Evolutionary conservation across 2,888 invertebrate genomes (phyloP), one percentile per base, ranked within the genome.

Genomic region (Lochmaea capreae): DNA sequence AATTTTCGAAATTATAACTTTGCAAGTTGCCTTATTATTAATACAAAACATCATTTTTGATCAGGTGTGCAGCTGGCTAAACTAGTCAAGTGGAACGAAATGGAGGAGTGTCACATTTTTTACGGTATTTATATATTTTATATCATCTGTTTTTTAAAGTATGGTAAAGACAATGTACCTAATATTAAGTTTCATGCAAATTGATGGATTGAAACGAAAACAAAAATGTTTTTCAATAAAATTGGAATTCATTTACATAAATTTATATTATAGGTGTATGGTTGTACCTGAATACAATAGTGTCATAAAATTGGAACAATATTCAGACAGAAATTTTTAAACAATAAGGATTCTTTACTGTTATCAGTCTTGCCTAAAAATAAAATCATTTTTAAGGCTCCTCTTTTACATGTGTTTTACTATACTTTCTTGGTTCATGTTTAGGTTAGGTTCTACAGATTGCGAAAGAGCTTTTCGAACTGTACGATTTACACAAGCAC

Each of bases 1-100:
- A 33, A 33, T 33, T 33, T 33, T 33, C 33, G 33, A 33, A 49
- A 14, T n/a, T 6, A 49, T 49, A 14, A 49, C n/a, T 49, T 49
- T 49, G n/a, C n/a, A 49, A 49, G 14, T 14, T 14, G n/a, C 49
- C n/a, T 49, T 49, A 49, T 49, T 49, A 49, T 49, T 49, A 49
- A 58, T 58, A 58, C 58, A 58, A 58, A 58, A 58, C 22, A 58
- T 26, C 11, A 18, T 14, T 58, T 58, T 58, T 22, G 18, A 58
- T 26, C 58, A 22, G 58, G 18, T 26, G 26, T 22, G 58, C 58
- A 58, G 58, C 22, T 11, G 58, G 12, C 26, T 11, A 26, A 58
- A 26, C 11, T 10, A 12, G 26, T 58, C 58, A 58, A 58, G 26
- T 12, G 58, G 11, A 58, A 26, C 58, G 22, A 58, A 58, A 26